Conservation (phyloP, 1,140 invertebrate species). For the Scylla paramamosain region DNA sequence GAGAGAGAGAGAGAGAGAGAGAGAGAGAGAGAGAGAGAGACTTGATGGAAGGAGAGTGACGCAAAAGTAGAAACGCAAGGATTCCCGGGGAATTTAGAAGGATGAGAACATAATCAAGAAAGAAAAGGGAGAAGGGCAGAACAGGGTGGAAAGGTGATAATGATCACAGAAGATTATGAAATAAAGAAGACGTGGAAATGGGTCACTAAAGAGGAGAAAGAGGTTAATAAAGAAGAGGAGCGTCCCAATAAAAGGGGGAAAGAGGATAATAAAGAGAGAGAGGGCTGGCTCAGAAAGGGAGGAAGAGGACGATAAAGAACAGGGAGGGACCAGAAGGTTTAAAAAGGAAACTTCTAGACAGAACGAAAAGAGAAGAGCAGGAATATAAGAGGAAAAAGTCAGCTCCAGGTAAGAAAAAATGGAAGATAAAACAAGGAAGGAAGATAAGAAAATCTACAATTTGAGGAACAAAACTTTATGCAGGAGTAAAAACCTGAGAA, state of each 20-base stretch:
- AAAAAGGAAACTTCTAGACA: slow-evolving; percentile 9
- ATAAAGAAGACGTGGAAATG: slow-evolving; percentile 23
- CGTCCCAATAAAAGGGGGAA: slow-evolving; percentile 11
- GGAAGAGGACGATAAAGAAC: slow-evolving; percentile 22
- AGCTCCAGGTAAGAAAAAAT: neutral
- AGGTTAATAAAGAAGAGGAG: slow-evolving; percentile 6
- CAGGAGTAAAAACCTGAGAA: neutral
- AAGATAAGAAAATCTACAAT: neutral
- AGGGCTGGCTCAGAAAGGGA: slow-evolving; percentile 8
- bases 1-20: slow-evolving; percentile 20
- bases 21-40: neutral
- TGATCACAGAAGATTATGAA: slow-evolving; percentile 14
- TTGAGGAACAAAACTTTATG: neutral
- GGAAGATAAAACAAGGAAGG: neutral
- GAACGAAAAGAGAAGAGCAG: neutral
- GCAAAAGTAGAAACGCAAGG: neutral
- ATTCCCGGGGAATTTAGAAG: neutral
- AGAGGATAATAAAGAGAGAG: slow-evolving; percentile 1
- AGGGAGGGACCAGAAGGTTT: neutral
- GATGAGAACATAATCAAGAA: neutral
- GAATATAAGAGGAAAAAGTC: neutral
- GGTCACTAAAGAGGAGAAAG: slow-evolving; percentile 12
- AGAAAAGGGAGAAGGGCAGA: neutral
- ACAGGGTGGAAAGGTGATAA: neutral
- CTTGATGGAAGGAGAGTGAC: neutral